Conservation (phyloP, 2,113 vertebrate species). For the Oxyura jamaicensis region DNA sequence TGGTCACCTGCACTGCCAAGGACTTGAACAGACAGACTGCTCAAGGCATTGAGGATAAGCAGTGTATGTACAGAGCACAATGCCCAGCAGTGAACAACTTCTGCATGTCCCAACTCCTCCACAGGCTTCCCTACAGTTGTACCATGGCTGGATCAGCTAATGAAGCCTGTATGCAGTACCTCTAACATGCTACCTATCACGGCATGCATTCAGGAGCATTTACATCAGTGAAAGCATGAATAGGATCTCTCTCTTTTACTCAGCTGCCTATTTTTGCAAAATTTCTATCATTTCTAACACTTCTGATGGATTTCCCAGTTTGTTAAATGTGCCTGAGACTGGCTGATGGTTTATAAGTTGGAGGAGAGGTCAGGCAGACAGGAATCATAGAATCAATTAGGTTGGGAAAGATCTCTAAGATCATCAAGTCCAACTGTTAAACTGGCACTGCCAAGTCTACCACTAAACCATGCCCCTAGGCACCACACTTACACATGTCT, state of each 20-base stretch:
- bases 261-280: neutral
- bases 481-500: too few species aligned
- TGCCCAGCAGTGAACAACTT: neutral
- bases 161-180: neutral
- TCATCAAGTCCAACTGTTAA: too few species aligned
- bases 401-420: too few species aligned
- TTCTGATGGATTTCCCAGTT: neutral
- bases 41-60: neutral
- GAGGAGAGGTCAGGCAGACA: neutral
- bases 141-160: neutral
- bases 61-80: neutral
- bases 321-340: neutral
- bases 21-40: neutral
- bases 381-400: too few species aligned
- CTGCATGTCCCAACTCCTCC: fast-evolving
- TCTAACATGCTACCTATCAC: neutral
- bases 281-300: neutral
- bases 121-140: neutral
- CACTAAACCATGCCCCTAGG: too few species aligned
- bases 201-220: fast-evolving
- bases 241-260: neutral
- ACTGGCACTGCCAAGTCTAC: too few species aligned
- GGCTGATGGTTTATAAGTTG: neutral
- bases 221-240: neutral
- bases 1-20: neutral